A percentile compares a stretch with the other conserved stretches of the same genome.
phyloP scores from a whole-genome alignment of 2,797 vertebrate genomes.

The Phoxinus dragarum region DNA sequence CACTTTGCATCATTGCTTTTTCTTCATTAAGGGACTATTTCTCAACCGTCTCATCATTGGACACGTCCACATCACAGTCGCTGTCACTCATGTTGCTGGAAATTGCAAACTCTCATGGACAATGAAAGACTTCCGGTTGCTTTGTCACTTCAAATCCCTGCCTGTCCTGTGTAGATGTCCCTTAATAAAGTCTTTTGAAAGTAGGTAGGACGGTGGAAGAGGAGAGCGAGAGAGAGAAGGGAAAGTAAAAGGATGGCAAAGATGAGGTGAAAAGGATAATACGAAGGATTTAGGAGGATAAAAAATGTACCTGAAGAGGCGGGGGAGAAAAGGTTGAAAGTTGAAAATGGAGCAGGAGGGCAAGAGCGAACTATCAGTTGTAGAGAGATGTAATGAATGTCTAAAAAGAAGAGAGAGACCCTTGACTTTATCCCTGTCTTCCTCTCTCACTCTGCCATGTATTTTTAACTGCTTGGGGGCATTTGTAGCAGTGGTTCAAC shows the following conservation, averaged over 20 bases:
- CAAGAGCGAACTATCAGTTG: slow-evolving; percentile 32
- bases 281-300: slow-evolving; percentile 53
- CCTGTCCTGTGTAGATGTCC: background rate
- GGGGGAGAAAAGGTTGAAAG: slow-evolving; percentile 39
- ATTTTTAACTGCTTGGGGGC: slow-evolving; percentile 56
- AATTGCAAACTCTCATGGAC: background rate
- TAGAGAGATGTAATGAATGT: slow-evolving; percentile 38
- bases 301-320: slow-evolving; percentile 50
- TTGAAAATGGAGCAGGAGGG: slow-evolving; percentile 44
- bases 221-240: background rate
- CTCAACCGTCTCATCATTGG: background rate
- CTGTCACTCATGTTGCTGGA: slow-evolving; percentile 1
- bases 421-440: slow-evolving; percentile 36
- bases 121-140: background rate
- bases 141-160: slow-evolving; percentile 1
- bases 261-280: slow-evolving; percentile 46
- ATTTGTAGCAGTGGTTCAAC: slow-evolving; percentile 56
- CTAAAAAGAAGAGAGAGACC: slow-evolving; percentile 40
- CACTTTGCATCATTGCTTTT: background rate
- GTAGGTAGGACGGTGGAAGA: slow-evolving; percentile 5
- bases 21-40: background rate
- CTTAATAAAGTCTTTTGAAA: slow-evolving; percentile 37
- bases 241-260: slow-evolving; percentile 1
- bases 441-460: slow-evolving; percentile 47
- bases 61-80: background rate